Evolutionary conservation across 1,140 invertebrate genomes (phyloP).

Genomic region (Diachasma alloeum): DNA sequence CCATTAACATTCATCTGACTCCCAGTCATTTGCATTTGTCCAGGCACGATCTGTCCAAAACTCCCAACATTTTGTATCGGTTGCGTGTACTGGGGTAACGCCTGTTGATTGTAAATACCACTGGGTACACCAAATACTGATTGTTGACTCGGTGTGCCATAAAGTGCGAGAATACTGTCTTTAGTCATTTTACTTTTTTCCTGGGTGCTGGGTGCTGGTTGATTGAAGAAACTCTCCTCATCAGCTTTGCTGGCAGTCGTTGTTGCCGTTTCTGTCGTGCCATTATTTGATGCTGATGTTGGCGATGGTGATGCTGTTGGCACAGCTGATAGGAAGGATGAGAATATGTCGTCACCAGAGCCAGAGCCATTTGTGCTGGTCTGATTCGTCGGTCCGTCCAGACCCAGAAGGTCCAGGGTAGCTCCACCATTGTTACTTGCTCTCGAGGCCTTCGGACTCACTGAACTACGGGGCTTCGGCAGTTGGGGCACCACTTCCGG

Average conservation of each 20-base stretch:
- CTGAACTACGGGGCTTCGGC: conserved; percentile 70
- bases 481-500: conserved; percentile 67
- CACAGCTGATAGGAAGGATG: conserved; percentile 78
- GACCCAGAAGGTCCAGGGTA: conserved; percentile 70
- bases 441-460: conserved; percentile 76
- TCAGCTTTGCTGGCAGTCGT: conserved; percentile 69
- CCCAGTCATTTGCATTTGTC: conserved; percentile 22
- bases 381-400: conserved; percentile 63
- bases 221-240: conserved; percentile 91
- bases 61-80: conserved; percentile 40
- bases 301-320: conserved; percentile 64
- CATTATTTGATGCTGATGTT: conserved; percentile 38
- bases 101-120: conserved; percentile 52
- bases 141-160: conserved; percentile 69
- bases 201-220: conserved; percentile 76
- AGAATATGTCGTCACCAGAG: conserved; percentile 76
- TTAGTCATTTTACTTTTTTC: conserved; percentile 88
- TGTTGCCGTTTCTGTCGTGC: conserved; percentile 37
- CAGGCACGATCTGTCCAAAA: conserved; percentile 45
- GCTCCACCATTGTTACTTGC: conserved; percentile 61
- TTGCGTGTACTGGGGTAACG: conserved; percentile 51
- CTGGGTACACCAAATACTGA: conserved; percentile 49
- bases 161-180: conserved; percentile 92
- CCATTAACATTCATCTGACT: conserved; percentile 21
- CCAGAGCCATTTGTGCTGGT: conserved; percentile 52